These are phyloP conservation scores for Sesamia nonagrioides DNA, from an alignment of 1,140 invertebrate species.

Conservation along the genomic window DNA sequence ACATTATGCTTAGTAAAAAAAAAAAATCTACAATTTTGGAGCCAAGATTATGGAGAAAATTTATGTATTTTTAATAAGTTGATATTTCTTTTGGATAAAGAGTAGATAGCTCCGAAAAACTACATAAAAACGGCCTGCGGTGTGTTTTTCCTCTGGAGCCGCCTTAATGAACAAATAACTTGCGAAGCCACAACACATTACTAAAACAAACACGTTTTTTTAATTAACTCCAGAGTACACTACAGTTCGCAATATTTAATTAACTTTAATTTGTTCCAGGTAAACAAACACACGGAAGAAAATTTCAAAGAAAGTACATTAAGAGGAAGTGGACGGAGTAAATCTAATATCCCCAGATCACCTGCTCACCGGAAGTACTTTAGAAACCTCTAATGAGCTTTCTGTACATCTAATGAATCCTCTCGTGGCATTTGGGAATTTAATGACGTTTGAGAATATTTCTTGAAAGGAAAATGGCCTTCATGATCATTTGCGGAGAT, in stretches of 20 bases:
- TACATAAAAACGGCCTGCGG: too few relatives aligned
- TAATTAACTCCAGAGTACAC: constrained; percentile 12
- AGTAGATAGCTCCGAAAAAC: too few relatives aligned
- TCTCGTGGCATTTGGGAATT: neutral
- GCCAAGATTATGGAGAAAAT: too few relatives aligned
- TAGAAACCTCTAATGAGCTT: constrained; percentile 21
- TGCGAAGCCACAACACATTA: neutral
- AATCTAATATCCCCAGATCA: constrained; percentile 33
- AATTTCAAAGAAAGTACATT: constrained; percentile 25
- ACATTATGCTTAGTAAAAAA: too few relatives aligned
- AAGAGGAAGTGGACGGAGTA: constrained; percentile 7
- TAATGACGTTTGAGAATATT: neutral
- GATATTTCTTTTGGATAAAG: too few relatives aligned
- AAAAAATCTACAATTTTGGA: too few relatives aligned
- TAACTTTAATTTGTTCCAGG: constrained; percentile 33
- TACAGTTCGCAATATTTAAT: constrained; percentile 18
- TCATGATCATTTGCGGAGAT: neutral
- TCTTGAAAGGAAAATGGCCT: neutral
- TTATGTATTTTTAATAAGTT: too few relatives aligned
- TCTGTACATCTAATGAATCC: constrained; percentile 9
- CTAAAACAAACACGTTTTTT: neutral
- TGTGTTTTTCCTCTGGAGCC: too few relatives aligned
- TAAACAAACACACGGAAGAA: constrained; percentile 32
- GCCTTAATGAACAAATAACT: constrained; percentile 25
- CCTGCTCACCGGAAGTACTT: constrained; percentile 12